Evolutionary conservation across 2,797 vertebrate species (phyloP), one percentile per base, ranked within the genome.

Genomic region (Poeciliopsis gracilis): DNA sequence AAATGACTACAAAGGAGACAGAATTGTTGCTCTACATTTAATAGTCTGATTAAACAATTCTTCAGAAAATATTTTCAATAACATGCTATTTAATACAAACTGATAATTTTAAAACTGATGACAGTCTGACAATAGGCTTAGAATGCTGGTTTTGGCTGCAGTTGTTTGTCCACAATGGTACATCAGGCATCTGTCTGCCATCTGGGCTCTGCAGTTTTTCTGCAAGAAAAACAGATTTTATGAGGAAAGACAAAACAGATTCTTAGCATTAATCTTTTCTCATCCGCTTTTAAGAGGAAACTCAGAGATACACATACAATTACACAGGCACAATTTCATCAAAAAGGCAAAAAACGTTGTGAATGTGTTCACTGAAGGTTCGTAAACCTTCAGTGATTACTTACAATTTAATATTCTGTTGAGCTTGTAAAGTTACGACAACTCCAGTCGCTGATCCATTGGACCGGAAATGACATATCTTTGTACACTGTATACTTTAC

Each of bases 401-500:
- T 1, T 0, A 11, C 67, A 66, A 51, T 53, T 43, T 61, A 46
- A 45, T 66, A 38, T 67, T 73, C 46, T 83, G 89, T 91, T 59
- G 83, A 73, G 81, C 91, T 93, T 47, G 47, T 75, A 51, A 63
- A 11, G 75, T 77, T 33, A 0, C 7, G 67, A 47, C 82, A 76
- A 66, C 72, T 1, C 46, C 77, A 86, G 79, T 79, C 78, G 67
- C 84, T 75, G 61, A 47, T 38, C 72, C 88, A 47, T 61, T 82
- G 47, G 53, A 95, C 30, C 46, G 91, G 92, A 55, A 90, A 61
- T 5, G 90, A 75, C 72, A 95, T 86, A 51, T 79, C 84, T 67
- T 78, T 89, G 89, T 78, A 91, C 57, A 96, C 77, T n/a, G 94
- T 95, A 30, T 93, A 91, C 96, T 96, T 83, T 72, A 75, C 84